These are phyloP conservation scores for Enoplosus armatus DNA, from an alignment of 2,797 vertebrate genomes.

Conservation along the genomic window DNA sequence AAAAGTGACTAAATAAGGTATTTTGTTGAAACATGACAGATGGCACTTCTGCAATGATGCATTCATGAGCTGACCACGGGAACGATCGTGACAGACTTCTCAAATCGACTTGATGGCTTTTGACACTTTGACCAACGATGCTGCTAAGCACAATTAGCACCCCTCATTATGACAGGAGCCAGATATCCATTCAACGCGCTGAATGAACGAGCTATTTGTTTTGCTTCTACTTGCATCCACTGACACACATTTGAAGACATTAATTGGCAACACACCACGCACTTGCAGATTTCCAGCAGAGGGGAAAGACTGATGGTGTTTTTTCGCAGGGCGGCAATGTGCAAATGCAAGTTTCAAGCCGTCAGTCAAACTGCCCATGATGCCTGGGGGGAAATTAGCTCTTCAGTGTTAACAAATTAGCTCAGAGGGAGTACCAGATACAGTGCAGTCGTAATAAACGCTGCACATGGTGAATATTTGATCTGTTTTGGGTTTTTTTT, in stretches of 20 bases:
- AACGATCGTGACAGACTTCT: conserved; percentile 56
- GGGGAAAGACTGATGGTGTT: conserved; percentile 59
- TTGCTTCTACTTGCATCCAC: conserved; percentile 52
- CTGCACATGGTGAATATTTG: conserved; percentile 15
- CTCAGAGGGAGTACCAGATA: conserved; percentile 38
- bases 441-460: conserved; percentile 35
- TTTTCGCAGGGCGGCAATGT: conserved; percentile 39
- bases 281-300: conserved; percentile 61
- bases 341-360: conserved; percentile 54
- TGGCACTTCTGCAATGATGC: conserved; percentile 24
- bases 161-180: conserved; percentile 69
- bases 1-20: background rate
- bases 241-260: conserved; percentile 62
- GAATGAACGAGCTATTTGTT: conserved; percentile 72
- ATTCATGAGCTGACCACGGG: conserved; percentile 30
- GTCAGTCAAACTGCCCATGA: conserved; percentile 72
- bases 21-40: conserved; percentile 20
- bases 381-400: conserved; percentile 66
- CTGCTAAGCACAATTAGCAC: conserved; percentile 77
- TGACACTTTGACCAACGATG: conserved; percentile 79
- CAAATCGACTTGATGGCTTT: conserved; percentile 68
- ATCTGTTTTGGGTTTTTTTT: background rate
- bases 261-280: conserved; percentile 69
- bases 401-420: conserved; percentile 73
- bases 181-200: conserved; percentile 54